Evolutionary conservation across 1,140 invertebrate species (phyloP), one percentile per base, ranked within the genome.

Genomic region (Bombus fervidus): DNA sequence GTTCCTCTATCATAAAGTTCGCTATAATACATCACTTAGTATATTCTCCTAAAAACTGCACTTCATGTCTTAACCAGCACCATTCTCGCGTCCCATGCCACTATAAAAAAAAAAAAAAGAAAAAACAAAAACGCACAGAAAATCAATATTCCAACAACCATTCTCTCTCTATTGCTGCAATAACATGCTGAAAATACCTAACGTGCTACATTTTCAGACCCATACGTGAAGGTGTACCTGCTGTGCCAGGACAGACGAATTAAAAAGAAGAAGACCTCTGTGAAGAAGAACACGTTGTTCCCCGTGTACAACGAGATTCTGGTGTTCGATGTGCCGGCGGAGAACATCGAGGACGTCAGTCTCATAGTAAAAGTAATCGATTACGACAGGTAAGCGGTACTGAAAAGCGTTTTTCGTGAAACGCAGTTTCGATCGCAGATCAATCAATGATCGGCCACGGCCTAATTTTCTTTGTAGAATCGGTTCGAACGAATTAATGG

Each of bases 291-390:
- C 86, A 97, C 97, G 3, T 93, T 97, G 12, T 96, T 96, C 94
- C 97, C 97, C 0, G 96, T 98, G 25, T 98, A 97, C 94, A 98
- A 98, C 93, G 97, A 98, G 91, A 97, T 97, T 3, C 96, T 98
- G 82, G 96, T 97, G 22, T 98, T 98, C 92, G 97, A 98, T 89
- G 96, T 97, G 68, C 95, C 96, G 5, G 92, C 96, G 47, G 96
- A 97, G 62, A 97, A 98, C 92, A 96, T 98, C 31, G 97, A 98
- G 91, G 98, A 98, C 88, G 97, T 98, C 78, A 97, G 97, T 79
- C 95, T 99, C 2, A 96, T 98, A 34, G 96, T 98, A 69, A 98
- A 98, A 96, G 97, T 98, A 77, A 97, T 98, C 87, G 98, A 98
- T 95, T 98, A 98, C 92, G 98, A 98, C 94, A 97, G 98, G 98